phyloP scores from a whole-genome alignment of 2,113 vertebrate species.

The Ammospiza caudacuta region DNA sequence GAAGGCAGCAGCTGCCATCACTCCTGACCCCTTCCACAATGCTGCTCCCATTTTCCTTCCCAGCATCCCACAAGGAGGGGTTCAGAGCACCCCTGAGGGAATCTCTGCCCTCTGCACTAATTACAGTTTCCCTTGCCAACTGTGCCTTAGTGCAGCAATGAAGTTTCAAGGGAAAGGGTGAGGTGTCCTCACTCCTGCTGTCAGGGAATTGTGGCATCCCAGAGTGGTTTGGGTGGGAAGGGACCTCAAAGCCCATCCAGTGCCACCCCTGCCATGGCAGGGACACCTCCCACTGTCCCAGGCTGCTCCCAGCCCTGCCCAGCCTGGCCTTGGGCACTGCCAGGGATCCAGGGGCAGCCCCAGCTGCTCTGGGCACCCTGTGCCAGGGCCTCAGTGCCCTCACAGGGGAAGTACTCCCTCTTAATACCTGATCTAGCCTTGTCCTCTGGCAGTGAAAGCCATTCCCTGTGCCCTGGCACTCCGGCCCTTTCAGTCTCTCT shows the following conservation, averaged over 20 bases:
- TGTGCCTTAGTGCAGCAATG: fast-evolving
- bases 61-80: neutral
- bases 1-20: fast-evolving
- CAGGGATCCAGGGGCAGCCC: neutral
- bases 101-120: no score
- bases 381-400: neutral
- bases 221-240: neutral
- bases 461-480: neutral
- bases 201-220: neutral
- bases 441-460: neutral
- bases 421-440: fast-evolving
- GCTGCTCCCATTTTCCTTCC: neutral
- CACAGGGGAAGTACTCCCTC: fast-evolving
- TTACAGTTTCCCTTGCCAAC: neutral
- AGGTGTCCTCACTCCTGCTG: neutral
- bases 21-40: fast-evolving
- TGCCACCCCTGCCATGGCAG: neutral
- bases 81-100: neutral
- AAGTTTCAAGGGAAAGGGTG: neutral
- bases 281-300: neutral
- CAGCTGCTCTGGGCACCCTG: neutral
- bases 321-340: neutral
- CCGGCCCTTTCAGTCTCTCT: neutral
- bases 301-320: fast-evolving
- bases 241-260: fast-evolving